Evolutionary conservation across 2,113 vertebrate species (phyloP), one percentile per base, ranked within the genome.

Genomic region (Pithys albifrons): DNA sequence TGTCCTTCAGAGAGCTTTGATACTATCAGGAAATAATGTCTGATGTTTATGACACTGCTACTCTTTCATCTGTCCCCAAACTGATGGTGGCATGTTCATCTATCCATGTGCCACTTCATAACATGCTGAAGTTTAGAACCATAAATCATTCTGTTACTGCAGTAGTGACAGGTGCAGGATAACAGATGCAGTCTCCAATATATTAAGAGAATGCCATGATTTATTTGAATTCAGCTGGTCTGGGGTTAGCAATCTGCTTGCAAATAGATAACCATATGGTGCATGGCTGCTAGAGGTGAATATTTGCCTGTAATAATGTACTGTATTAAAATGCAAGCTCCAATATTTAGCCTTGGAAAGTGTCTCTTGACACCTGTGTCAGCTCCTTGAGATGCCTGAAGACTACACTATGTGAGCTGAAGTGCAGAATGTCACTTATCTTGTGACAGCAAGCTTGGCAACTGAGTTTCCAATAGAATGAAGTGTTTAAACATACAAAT

Each of bases 191-290:
- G 70, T 61, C 71, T 76, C 85, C 89, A 89, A 77, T 92, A 94
- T 90, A 94, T 88, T 76, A 93, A 71, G 83, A 77, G 95, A 93
- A 86, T 96, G 95, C 92, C 96, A 91, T 92, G 93, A 97, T 96
- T 97, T 96, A 95, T 97, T 97, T 95, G 88, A 80, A 51, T 95
- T 89, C 89, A 66, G 79, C 91, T 37, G 66, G 91, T 93, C 93
- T 94, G 96, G 85, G 94, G 83, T 91, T 97, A 95, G 88, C 94
- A 97, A 93, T 97, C 96, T 97, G 96, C 91, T 95, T 85, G 29
- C 77, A 97, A 87, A 78, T 46, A 67, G 93, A 95, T 82, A 96
- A 95, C 95, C 97, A 97, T 96, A 98, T 98, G 97, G 95, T 97
- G 64, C 59, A 45, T 69, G 89, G 85, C 94, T 97, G 88, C 82